A percentile compares a stretch with the other conserved stretches of the same genome.
These are phyloP conservation scores for Drosophila quinaria DNA, from an alignment of 2,888 invertebrate species.

Conservation along the genomic window DNA sequence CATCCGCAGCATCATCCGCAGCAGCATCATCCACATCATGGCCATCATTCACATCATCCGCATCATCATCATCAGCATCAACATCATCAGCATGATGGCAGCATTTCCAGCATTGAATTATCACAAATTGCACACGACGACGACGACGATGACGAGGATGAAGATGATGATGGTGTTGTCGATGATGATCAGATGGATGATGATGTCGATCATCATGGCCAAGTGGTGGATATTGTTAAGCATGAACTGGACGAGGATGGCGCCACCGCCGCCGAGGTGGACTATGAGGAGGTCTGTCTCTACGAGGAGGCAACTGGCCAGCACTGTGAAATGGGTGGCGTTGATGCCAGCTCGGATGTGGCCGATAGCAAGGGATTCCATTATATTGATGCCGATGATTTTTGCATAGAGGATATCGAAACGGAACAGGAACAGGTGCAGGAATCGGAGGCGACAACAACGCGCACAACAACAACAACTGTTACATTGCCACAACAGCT, in stretches of 20 bases:
- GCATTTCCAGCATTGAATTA: slow-evolving; percentile 74
- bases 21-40: slow-evolving; percentile 58
- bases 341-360: slow-evolving; percentile 74
- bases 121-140: slow-evolving; percentile 66
- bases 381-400: slow-evolving; percentile 79
- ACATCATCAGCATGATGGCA: slow-evolving; percentile 73
- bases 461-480: slow-evolving; percentile 30
- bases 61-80: slow-evolving; percentile 65
- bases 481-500: slow-evolving; percentile 37
- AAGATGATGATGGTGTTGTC: slow-evolving; percentile 58
- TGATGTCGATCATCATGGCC: slow-evolving; percentile 70
- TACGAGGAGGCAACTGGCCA: slow-evolving; percentile 81
- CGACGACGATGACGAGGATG: slow-evolving; percentile 55
- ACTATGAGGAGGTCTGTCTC: slow-evolving; percentile 83
- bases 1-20: slow-evolving; percentile 63
- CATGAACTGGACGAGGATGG: slow-evolving; percentile 81
- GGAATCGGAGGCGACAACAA: slow-evolving; percentile 33
- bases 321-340: slow-evolving; percentile 79
- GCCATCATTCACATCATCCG: slow-evolving; percentile 57
- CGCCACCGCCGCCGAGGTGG: slow-evolving; percentile 72
- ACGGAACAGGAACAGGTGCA: slow-evolving; percentile 34
- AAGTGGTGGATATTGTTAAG: slow-evolving; percentile 78
- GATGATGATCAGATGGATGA: slow-evolving; percentile 62
- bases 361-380: slow-evolving; percentile 76
- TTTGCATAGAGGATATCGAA: slow-evolving; percentile 79